A percentile compares a stretch with the other conserved stretches of the same genome.
phyloP scores from a whole-genome alignment of 1,140 invertebrate genomes.

The Ceratitis capitata region DNA sequence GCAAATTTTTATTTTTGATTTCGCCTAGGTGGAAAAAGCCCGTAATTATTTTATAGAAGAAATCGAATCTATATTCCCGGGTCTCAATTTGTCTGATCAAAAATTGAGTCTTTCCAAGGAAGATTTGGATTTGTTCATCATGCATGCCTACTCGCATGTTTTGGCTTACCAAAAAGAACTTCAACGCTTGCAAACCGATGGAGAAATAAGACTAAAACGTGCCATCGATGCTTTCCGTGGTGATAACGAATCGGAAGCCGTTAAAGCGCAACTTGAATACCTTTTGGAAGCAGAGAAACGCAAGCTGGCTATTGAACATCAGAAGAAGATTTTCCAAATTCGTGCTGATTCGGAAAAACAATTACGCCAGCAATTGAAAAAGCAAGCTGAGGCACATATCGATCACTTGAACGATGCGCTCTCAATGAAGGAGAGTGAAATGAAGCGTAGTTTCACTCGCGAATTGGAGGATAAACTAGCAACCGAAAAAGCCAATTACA shows the following conservation, averaged over 20 bases:
- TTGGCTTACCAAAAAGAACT: conserved; percentile 77
- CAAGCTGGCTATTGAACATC: conserved; percentile 68
- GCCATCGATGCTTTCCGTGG: conserved; percentile 71
- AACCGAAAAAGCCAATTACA: conserved; percentile 75
- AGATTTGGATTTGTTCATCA: conserved; percentile 75
- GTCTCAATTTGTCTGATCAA: conserved; percentile 73
- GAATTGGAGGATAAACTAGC: conserved; percentile 77
- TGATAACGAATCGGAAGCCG: conserved; percentile 60
- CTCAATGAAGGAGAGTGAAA: conserved; percentile 75
- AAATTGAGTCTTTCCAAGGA: conserved; percentile 72
- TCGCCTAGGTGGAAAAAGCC: conserved; percentile 72
- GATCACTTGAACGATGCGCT: conserved; percentile 84
- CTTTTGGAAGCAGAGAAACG: conserved; percentile 69
- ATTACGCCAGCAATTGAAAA: conserved; percentile 78
- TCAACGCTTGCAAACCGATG: conserved; percentile 73
- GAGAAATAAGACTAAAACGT: conserved; percentile 70
- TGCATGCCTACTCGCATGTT: conserved; percentile 75
- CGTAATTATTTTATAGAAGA: conserved; percentile 77
- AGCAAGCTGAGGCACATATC: conserved; percentile 83
- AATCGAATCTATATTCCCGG: conserved; percentile 77
- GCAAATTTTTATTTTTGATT: no score
- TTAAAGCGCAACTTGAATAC: conserved; percentile 68
- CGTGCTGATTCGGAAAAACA: conserved; percentile 77
- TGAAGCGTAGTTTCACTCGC: conserved; percentile 72
- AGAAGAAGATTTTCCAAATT: conserved; percentile 69